Conservation (phyloP, 1,140 invertebrate genomes). For the Drosophila nebulosa region DNA sequence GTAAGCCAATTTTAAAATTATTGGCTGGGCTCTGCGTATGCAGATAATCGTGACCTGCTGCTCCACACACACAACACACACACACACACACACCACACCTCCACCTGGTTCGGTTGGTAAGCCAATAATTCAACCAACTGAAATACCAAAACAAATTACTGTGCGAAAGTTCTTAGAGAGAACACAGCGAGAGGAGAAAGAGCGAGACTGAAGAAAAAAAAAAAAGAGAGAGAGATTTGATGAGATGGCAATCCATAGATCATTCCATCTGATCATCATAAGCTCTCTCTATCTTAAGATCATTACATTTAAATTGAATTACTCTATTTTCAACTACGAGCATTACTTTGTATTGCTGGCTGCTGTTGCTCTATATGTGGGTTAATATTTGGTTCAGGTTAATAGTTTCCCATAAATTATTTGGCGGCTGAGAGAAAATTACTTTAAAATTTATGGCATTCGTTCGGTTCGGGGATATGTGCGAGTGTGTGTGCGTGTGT, state of each 20-base stretch:
- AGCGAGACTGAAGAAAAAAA: not conserved
- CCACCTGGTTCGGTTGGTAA: not conserved
- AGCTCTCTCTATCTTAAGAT: not conserved
- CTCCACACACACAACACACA: conserved; percentile 21
- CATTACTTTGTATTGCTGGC: no score
- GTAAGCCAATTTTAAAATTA: conserved; percentile 77
- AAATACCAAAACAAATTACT: conserved; percentile 39
- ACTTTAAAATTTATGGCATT: conserved; percentile 74
- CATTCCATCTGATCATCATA: not conserved
- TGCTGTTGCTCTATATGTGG: conserved; percentile 55
- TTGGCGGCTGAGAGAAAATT: conserved; percentile 62
- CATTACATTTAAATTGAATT: not conserved
- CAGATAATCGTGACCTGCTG: conserved; percentile 74
- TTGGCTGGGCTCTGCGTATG: conserved; percentile 68
- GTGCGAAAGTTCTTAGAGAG: conserved; percentile 36
- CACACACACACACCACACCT: conserved; percentile 15
- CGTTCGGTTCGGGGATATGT: not conserved
- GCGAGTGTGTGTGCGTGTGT: not conserved
- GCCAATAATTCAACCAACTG: conserved; percentile 55
- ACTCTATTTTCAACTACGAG: not conserved
- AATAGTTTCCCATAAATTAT: conserved; percentile 79
- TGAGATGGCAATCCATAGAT: not conserved
- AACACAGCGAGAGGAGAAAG: not conserved
- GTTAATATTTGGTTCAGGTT: conserved; percentile 55
- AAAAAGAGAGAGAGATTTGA: not conserved